Evolutionary conservation across 2,113 vertebrate genomes (phyloP), one percentile per base, ranked within the genome.

Genomic region (Eretmodus cyanostictus): DNA sequence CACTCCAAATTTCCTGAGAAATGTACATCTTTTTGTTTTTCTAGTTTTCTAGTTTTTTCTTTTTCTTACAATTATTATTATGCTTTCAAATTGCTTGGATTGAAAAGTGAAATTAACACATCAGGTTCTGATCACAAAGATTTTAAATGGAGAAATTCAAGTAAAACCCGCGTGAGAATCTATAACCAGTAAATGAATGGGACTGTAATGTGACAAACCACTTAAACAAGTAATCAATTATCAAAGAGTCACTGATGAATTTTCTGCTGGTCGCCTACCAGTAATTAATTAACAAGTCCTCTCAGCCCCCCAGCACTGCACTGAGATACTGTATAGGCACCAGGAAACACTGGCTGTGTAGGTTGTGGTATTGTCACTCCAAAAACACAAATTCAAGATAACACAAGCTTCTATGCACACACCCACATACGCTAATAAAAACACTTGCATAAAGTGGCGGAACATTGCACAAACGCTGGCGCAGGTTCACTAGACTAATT

Each of bases 361-460:
- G 92, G 91, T 93, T 92, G 90, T 83, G 93, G 82, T 93, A 92
- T 94, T 93, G 91, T 94, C 89, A 82, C 86, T 89, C 87, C 85
- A 42, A 71, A 89, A 89, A 87, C 91, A 91, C 89, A 91, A 93
- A 94, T 93, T 94, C 87, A 92, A 92, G 87, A 91, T 94, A 94
- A 93, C 93, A 95, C 91, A 90, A 94, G 91, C 94, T 94, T 93
- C 91, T 91, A 83, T 93, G 78, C 91, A 91, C 88, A 95, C 95
- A 94, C 95, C 94, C 94, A 95, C 95, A 93, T 94, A 93, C 91
- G 91, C 92, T 93, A 94, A 94, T 87, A 93, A 90, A 78, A 95
- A 94, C 94, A 94, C 94, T 93, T 93, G 87, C 83, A 92, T 81
- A 86, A 93, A 92, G 93, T 93, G 93, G 90, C 85, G 87, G 93